phyloP scores from a whole-genome alignment of 2,113 vertebrate species.

The Mohoua ochrocephala region DNA sequence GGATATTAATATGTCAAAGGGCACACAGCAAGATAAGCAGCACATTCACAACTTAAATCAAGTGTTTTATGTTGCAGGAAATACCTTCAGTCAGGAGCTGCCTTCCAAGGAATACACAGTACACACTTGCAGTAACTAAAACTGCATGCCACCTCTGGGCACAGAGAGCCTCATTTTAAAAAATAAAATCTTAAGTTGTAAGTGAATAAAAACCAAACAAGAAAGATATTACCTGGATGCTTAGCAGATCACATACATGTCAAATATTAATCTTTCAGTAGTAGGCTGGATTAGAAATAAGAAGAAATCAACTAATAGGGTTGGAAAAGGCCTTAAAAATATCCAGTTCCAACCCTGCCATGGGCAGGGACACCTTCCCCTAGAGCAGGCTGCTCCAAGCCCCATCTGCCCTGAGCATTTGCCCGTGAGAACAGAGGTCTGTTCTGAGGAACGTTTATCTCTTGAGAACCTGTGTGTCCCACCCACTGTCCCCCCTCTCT shows the following conservation, averaged over 20 bases:
- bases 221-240: not conserved
- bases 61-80: not conserved
- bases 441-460: not conserved
- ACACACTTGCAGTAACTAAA: not conserved
- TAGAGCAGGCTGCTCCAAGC: not conserved
- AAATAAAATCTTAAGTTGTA: not conserved
- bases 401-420: not conserved
- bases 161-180: not conserved
- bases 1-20: not conserved
- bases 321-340: not conserved
- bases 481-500: not conserved
- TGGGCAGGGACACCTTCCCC: not conserved
- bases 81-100: not conserved
- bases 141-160: not conserved
- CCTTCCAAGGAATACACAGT: not conserved
- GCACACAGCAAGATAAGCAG: not conserved
- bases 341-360: not conserved
- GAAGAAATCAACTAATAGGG: not conserved
- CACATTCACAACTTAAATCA: not conserved
- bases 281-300: not conserved
- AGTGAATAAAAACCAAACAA: not conserved
- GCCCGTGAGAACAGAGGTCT: no score
- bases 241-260: not conserved
- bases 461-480: not conserved
- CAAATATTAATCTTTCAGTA: not conserved